Evolutionary conservation across 2,797 vertebrate species (phyloP), one percentile per base, ranked within the genome.

Genomic region (Bradypodion ventrale): DNA sequence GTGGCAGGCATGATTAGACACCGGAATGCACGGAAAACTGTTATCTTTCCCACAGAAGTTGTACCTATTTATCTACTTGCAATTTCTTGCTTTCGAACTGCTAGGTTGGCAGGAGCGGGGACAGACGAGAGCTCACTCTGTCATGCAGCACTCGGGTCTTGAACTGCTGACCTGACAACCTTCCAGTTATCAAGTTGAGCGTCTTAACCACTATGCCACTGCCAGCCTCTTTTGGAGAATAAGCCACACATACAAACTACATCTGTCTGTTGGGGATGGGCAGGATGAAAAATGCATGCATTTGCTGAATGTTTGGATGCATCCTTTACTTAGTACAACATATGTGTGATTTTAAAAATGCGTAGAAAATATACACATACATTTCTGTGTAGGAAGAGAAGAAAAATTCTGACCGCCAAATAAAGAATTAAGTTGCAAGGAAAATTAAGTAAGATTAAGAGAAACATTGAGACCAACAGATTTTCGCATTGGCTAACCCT

Each of bases 401-500:
- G 29, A 35, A 37, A 68, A 19, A 32, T 19, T 32, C 32, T 66
- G 32, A 35, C 32, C 35, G 15, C 65, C 29, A n/a, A n/a, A 65
- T n/a, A 23, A 9, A 29, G 3, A 35, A 19, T 16, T 19, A 68
- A 1, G 2, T 7, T 68, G 27, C 32, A 68, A 68, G n/a, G 8
- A 21, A 7, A 68, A 19, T 19, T 68, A 35, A 19, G 6, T 68
- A 12, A 3, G 37, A 12, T 40, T 49, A 10, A 46, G 32, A 32
- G 32, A 21, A 68, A 21, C 4, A 35, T 29, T 21, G 19, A 69
- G 37, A 70, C 68, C 25, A 1, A 42, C 68, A 42, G 21, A 10
- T 25, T 42, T 70, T 27, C 21, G 70, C 68, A 8, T 70, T 9
- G 83, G 23, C 65, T 87, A 73, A 85, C 23, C 78, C 75, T 10